Evolutionary conservation across 2,888 invertebrate species (phyloP).

Genomic region (Operophtera brumata): DNA sequence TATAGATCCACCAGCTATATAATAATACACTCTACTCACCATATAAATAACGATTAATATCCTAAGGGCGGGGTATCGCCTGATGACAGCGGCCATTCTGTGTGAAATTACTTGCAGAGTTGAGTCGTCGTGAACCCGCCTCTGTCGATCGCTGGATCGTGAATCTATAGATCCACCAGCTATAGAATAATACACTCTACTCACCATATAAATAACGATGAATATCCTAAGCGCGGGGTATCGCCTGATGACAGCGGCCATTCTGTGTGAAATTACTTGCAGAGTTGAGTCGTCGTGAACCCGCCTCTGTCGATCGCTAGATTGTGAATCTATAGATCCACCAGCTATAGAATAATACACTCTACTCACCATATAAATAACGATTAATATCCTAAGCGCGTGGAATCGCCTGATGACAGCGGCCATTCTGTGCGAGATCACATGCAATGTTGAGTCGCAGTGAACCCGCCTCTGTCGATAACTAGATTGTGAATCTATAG

Average conservation of each 20-base stretch:
- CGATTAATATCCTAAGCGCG: slow-evolving; percentile 88
- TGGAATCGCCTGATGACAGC: slow-evolving; percentile 91
- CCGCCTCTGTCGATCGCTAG: slow-evolving; percentile 32
- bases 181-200: too few species aligned
- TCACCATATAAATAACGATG: too few species aligned
- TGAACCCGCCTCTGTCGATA: slow-evolving; percentile 22
- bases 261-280: slow-evolving; percentile 83
- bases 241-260: too few species aligned
- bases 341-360: not conserved
- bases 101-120: too few species aligned
- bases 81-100: slow-evolving; percentile 88
- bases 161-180: too few species aligned
- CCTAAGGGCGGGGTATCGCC: slow-evolving; percentile 90
- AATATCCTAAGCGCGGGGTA: too few species aligned
- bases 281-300: slow-evolving; percentile 35
- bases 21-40: slow-evolving; percentile 65
- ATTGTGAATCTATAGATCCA: slow-evolving; percentile 44
- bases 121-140: too few species aligned
- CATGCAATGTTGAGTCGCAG: slow-evolving; percentile 40
- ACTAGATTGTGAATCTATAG: slow-evolving; percentile 48
- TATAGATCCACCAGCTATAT: slow-evolving; percentile 18
- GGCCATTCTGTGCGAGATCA: slow-evolving; percentile 88
- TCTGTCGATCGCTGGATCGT: too few species aligned
- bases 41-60: slow-evolving; percentile 92
- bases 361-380: slow-evolving; percentile 87